Conservation (phyloP, 2,113 vertebrate species). For the Hippocampus zosterae region DNA sequence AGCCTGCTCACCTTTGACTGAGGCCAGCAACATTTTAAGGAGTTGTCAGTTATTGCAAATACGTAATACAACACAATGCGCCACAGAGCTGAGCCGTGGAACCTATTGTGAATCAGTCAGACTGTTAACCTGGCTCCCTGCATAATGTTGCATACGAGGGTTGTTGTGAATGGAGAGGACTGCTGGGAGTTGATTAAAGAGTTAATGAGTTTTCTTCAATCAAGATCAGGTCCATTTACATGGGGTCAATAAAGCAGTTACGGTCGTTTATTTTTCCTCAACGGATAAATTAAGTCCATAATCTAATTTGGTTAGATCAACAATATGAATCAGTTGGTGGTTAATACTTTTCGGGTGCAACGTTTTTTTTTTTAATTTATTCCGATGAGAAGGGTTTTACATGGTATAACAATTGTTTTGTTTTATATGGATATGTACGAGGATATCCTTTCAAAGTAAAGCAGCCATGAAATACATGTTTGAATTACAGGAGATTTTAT, state of each 20-base stretch:
- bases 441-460: too few species aligned
- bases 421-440: too few species aligned
- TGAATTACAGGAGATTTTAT: not conserved
- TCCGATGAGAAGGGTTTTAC: not conserved
- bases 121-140: constrained; percentile 33
- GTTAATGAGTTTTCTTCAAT: constrained; percentile 42
- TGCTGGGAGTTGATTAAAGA: constrained; percentile 20
- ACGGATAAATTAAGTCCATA: too few species aligned
- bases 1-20: constrained; percentile 4
- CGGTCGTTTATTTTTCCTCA: not conserved
- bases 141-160: not conserved
- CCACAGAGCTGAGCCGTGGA: constrained; percentile 25
- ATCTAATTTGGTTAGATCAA: not conserved
- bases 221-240: constrained; percentile 28
- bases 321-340: not conserved
- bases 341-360: not conserved
- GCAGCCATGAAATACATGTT: not conserved
- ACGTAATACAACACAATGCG: constrained; percentile 23
- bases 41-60: constrained; percentile 48
- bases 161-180: constrained; percentile 28
- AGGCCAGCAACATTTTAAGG: constrained; percentile 12
- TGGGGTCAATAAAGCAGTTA: constrained; percentile 26
- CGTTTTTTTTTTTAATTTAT: not conserved
- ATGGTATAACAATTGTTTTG: not conserved
- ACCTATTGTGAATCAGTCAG: constrained; percentile 42